These are phyloP conservation scores for Hippoglossus stenolepis DNA, from an alignment of 2,113 vertebrate species.

Conservation along the genomic window DNA sequence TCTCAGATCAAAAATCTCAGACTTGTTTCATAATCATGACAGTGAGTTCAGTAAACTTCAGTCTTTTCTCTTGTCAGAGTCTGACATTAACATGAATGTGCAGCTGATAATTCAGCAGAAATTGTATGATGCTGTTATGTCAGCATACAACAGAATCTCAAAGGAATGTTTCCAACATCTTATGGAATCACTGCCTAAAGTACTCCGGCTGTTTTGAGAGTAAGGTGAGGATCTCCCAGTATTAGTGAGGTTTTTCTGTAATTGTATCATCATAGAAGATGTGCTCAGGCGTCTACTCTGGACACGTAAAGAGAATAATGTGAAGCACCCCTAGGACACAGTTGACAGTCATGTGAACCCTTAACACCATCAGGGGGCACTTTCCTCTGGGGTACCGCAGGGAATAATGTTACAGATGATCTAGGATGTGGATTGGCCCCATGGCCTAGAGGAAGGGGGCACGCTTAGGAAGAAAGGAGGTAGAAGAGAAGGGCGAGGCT, in stretches of 20 bases:
- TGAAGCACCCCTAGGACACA: slow-evolving; percentile 28
- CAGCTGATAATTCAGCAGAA: no score
- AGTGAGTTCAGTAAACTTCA: no score
- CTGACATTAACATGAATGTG: no score
- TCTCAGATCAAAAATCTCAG: no score
- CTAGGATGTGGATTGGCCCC: slow-evolving; percentile 23
- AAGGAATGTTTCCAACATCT: no score
- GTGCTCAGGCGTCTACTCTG: neutral
- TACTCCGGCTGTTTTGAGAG: neutral
- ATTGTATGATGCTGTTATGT: no score
- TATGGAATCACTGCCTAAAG: no score
- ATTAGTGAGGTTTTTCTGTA: neutral
- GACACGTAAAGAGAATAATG: slow-evolving; percentile 9
- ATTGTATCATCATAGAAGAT: neutral
- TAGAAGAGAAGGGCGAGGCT: slow-evolving; percentile 15
- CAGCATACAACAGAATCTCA: no score
- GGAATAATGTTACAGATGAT: slow-evolving; percentile 43
- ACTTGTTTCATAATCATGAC: no score
- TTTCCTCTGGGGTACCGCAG: slow-evolving; percentile 10
- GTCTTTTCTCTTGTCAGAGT: no score
- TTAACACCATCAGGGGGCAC: slow-evolving; percentile 7
- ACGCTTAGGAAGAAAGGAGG: slow-evolving; percentile 5
- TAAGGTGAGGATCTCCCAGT: neutral
- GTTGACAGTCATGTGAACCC: slow-evolving; percentile 53
- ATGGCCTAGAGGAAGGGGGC: slow-evolving; percentile 6